Conservation (phyloP, 2,797 vertebrate genomes). For the Gymnothorax reevesii region DNA sequence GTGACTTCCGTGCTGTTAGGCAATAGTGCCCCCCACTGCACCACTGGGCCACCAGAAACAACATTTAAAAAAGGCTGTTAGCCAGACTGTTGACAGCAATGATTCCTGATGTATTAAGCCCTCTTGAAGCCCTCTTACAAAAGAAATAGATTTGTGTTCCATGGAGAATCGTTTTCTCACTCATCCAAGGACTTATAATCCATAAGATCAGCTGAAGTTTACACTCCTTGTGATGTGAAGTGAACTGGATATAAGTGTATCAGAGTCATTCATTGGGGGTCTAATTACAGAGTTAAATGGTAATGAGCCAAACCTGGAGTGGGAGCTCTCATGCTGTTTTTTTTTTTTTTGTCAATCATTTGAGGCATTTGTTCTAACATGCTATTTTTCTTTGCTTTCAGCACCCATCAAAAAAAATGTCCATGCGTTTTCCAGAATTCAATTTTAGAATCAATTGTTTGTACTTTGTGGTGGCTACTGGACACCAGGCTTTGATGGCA, state of each 20-base stretch:
- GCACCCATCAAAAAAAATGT: background rate
- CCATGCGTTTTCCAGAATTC: background rate
- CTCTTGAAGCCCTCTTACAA: background rate
- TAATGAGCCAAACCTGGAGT: background rate
- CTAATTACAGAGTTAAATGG: background rate
- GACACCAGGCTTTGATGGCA: conserved; percentile 47
- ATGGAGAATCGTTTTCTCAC: background rate
- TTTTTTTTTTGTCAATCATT: background rate
- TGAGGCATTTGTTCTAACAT: background rate
- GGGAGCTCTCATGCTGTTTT: background rate
- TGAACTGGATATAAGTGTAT: background rate
- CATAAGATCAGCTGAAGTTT: background rate
- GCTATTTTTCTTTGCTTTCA: background rate
- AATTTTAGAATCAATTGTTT: background rate
- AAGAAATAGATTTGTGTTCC: background rate
- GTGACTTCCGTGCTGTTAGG: too few species aligned
- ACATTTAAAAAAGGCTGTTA: background rate
- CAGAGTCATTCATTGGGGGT: background rate
- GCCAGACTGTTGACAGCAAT: background rate
- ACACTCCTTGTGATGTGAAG: background rate
- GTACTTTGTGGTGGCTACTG: conserved; percentile 57
- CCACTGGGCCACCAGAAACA: too few species aligned
- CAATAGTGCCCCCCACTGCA: too few species aligned
- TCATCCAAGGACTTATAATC: background rate
- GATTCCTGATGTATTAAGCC: background rate